Evolutionary conservation across 2,888 invertebrate species (phyloP), one percentile per base, ranked within the genome.

Genomic region (Epinotia brunnichana): DNA sequence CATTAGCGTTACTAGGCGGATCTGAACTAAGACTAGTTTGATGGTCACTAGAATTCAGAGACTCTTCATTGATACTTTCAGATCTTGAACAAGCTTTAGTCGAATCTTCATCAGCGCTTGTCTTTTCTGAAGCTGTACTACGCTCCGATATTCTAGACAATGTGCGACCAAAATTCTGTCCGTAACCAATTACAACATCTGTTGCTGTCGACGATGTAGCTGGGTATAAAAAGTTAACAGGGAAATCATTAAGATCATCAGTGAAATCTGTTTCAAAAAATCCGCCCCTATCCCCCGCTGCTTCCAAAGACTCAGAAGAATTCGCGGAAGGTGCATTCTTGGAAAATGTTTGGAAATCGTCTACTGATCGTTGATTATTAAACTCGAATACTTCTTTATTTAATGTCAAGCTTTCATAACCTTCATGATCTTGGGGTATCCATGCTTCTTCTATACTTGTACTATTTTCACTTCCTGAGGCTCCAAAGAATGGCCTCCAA

Each of bases 81-180:
- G 97, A 97, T 75, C 97, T 95, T 2, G 97, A 97, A 75, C 97
- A 97, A 3, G 96, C 97, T 87, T 97, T 97, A 41, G 97, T 97
- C 0, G 97, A 96, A 90, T 97, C 97, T 85, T 97, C 97, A 81
- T 97, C 95, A 75, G 97, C 96, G 82, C 97, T 97, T 2, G 97
- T 96, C 86, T 97, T 97, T 85, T 97, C 97, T 0, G 97, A 97
- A 13, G 97, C 97, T 11, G 97, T 97, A 77, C 97, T 97, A 57
- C 97, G 94, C 88, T 98, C 98, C 0, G 97, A 97, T 83, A 98
- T 98, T 75, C 97, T 94, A 0, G 97, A 97, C 39, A 97, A 92
- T 0, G 97, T 97, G 57, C 97, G 94, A 0, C 96, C 95, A 87
- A 96, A 97, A 59, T 96, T 96, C 74, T 95, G 94, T 9, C 95